Percentiles rank a stretch among this genome's conserved stretches.
These are phyloP conservation scores for Siderastrea radians DNA, from an alignment of 92 coral and sea anemone genomes.

Conservation along the genomic window DNA sequence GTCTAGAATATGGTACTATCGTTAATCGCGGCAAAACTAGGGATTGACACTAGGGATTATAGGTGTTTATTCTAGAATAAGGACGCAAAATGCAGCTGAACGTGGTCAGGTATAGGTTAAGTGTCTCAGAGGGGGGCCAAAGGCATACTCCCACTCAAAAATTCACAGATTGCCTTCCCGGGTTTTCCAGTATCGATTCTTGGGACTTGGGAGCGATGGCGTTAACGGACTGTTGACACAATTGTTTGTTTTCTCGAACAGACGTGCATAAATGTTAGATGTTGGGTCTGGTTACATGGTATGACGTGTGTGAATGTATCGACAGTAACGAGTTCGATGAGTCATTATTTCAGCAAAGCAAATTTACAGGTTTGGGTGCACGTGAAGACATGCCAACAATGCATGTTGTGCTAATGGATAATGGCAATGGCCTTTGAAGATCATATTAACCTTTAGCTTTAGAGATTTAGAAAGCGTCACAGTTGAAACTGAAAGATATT, in stretches of 20 bases:
- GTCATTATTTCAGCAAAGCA: conserved; percentile 1
- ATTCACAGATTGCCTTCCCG: too few species aligned
- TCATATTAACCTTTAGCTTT: not conserved
- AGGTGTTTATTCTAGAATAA: too few species aligned
- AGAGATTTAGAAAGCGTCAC: too few species aligned
- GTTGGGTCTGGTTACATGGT: not conserved
- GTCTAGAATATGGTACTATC: too few species aligned
- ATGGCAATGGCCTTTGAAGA: not conserved
- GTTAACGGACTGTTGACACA: not conserved
- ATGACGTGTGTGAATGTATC: not conserved
- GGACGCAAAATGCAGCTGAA: too few species aligned
- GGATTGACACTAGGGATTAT: too few species aligned
- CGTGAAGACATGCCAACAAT: conserved; percentile 17
- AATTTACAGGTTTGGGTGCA: not conserved
- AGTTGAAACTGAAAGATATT: not conserved
- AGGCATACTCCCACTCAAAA: not conserved
- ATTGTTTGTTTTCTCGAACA: not conserved
- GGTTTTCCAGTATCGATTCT: not conserved
- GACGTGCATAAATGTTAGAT: not conserved
- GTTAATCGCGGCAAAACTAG: too few species aligned
- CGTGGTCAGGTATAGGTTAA: too few species aligned
- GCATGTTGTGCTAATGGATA: not conserved
- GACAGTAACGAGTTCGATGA: not conserved
- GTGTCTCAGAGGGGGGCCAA: not conserved
- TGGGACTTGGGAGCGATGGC: not conserved